Conservation (phyloP, 1,140 invertebrate genomes). For the Halesus radiatus region DNA sequence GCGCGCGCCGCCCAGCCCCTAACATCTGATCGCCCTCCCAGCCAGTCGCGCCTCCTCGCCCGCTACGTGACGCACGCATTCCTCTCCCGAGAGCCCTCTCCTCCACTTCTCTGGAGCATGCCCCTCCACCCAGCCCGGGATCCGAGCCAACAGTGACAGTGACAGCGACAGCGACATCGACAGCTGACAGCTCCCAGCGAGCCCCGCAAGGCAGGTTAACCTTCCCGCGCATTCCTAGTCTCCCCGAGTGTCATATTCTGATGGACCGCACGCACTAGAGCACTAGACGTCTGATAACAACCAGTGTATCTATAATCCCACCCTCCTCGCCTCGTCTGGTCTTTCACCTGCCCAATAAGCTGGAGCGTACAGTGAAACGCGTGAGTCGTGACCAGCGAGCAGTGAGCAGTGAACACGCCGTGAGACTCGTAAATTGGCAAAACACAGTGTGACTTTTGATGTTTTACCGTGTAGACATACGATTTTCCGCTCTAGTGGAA, state of each 20-base stretch:
- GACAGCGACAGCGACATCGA: no score
- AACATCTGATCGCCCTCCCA: conserved; percentile 40
- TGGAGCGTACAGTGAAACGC: neutral
- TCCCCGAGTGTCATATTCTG: neutral
- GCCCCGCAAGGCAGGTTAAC: neutral
- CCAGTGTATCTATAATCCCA: neutral
- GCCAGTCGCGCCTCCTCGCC: conserved; percentile 32
- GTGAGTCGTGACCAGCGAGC: neutral
- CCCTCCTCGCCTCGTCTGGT: conserved; percentile 6
- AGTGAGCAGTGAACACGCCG: neutral
- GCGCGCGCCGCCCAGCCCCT: conserved; percentile 49
- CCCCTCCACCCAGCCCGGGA: neutral
- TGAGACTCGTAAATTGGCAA: neutral
- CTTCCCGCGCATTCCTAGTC: conserved; percentile 5
- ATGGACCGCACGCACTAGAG: neutral
- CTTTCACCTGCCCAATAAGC: neutral
- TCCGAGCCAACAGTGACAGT: neutral
- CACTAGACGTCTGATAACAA: neutral
- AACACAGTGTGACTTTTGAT: no score
- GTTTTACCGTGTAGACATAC: no score
- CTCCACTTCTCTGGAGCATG: no score
- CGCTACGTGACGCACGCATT: conserved; percentile 38
- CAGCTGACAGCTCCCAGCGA: neutral
- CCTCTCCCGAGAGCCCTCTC: conserved; percentile 12
- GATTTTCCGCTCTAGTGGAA: no score